Evolutionary conservation across 2,113 vertebrate species (phyloP).

Genomic region (Lophochroa leadbeateri): DNA sequence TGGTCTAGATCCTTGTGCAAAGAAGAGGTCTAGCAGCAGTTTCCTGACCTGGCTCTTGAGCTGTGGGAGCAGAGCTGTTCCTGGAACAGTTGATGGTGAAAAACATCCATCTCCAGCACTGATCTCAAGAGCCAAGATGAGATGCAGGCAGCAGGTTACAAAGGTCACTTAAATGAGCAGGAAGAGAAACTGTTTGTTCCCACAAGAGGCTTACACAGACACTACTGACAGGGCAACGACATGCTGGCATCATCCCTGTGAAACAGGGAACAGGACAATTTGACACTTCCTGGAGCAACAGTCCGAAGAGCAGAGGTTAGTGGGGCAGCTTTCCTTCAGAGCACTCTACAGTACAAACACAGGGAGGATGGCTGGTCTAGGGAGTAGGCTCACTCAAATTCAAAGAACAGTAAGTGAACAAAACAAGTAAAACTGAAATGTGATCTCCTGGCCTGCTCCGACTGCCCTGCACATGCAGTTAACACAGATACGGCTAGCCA

Average conservation of each 20-base stretch:
- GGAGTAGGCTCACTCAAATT: neutral
- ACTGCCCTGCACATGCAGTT: neutral
- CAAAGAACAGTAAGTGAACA: neutral
- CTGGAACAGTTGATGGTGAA: neutral
- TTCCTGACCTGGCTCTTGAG: no score
- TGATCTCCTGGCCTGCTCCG: neutral
- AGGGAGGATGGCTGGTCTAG: accelerated
- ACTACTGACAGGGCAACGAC: neutral
- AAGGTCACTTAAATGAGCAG: neutral
- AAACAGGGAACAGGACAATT: neutral
- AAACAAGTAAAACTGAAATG: neutral
- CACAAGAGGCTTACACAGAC: neutral
- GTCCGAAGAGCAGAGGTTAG: neutral
- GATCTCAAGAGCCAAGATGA: neutral
- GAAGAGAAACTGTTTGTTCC: neutral
- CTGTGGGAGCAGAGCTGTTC: no score
- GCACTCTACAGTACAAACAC: neutral
- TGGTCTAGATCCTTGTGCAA: no score
- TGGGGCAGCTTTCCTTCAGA: neutral
- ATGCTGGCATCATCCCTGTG: neutral
- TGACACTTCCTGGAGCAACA: neutral
- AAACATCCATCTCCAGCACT: neutral
- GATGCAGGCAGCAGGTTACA: neutral
- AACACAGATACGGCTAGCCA: neutral
- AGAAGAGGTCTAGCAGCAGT: no score